A percentile compares a stretch with the other conserved stretches of the same genome.
Evolutionary conservation across 2,888 invertebrate species (phyloP).

Genomic region (Leucophora obtusa): DNA sequence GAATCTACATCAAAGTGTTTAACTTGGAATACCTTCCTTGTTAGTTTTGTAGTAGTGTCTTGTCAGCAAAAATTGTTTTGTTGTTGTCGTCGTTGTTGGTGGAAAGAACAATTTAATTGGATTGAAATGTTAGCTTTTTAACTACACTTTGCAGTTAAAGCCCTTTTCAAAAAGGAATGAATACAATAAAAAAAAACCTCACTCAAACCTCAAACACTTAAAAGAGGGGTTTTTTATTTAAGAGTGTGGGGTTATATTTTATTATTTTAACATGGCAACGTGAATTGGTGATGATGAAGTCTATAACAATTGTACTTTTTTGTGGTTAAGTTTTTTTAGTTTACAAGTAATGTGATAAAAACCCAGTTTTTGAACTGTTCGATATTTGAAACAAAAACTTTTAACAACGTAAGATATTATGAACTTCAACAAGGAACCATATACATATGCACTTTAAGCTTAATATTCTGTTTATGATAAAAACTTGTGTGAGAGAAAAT

Average conservation of each 20-base stretch:
- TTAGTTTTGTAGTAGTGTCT: constrained; percentile 35
- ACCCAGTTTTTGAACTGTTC: no score
- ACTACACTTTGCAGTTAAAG: constrained; percentile 59
- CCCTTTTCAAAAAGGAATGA: constrained; percentile 17
- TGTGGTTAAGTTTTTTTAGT: neutral
- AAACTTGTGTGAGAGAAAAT: no score
- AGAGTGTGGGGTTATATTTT: constrained; percentile 7
- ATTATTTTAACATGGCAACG: constrained; percentile 50
- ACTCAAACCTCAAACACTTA: constrained; percentile 7
- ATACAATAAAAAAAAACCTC: constrained; percentile 11
- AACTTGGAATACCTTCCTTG: no score
- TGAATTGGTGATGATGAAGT: constrained; percentile 11
- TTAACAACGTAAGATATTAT: no score
- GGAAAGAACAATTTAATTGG: constrained; percentile 63
- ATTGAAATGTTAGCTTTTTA: constrained; percentile 63
- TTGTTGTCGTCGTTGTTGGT: constrained; percentile 32
- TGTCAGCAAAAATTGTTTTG: constrained; percentile 51
- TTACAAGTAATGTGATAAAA: neutral
- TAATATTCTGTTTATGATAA: no score
- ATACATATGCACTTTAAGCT: no score
- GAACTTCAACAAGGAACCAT: no score
- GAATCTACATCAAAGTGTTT: no score
- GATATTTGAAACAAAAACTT: no score
- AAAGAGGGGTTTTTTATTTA: neutral
- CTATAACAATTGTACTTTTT: neutral